Evolutionary conservation across 2,113 vertebrate genomes (phyloP).

Genomic region (Falco punctatus): DNA sequence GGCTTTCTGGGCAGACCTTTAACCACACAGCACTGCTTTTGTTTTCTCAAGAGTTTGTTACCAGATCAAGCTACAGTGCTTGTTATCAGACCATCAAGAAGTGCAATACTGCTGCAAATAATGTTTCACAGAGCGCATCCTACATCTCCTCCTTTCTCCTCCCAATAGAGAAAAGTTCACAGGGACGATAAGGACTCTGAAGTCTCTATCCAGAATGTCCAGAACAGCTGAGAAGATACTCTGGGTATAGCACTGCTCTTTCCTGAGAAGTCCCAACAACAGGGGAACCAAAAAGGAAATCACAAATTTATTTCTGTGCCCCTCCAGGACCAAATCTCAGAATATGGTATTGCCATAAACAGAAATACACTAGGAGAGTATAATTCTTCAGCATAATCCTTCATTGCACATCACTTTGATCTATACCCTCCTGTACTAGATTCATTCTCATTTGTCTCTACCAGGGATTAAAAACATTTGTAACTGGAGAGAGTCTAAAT

Average conservation of each 20-base stretch:
- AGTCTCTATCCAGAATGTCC: neutral
- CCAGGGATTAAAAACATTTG: neutral
- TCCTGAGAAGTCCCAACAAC: neutral
- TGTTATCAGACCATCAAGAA: neutral
- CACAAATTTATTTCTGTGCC: neutral
- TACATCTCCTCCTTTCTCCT: neutral
- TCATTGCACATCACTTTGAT: neutral
- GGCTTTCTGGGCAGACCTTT: neutral
- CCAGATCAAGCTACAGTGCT: neutral
- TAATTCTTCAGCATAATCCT: neutral
- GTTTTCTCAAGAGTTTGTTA: neutral
- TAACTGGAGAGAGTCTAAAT: neutral
- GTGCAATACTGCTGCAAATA: neutral
- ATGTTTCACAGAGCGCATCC: neutral
- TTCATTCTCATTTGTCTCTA: neutral
- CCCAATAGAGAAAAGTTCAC: neutral
- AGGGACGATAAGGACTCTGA: neutral
- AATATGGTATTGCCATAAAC: neutral
- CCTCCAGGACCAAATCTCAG: neutral
- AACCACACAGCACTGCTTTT: neutral
- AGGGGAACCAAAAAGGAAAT: neutral
- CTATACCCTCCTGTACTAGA: neutral
- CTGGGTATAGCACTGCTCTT: neutral
- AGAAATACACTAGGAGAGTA: neutral
- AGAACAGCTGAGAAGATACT: neutral